Evolutionary conservation across 2,888 invertebrate species (phyloP).

Genomic region (Phasia obesa): DNA sequence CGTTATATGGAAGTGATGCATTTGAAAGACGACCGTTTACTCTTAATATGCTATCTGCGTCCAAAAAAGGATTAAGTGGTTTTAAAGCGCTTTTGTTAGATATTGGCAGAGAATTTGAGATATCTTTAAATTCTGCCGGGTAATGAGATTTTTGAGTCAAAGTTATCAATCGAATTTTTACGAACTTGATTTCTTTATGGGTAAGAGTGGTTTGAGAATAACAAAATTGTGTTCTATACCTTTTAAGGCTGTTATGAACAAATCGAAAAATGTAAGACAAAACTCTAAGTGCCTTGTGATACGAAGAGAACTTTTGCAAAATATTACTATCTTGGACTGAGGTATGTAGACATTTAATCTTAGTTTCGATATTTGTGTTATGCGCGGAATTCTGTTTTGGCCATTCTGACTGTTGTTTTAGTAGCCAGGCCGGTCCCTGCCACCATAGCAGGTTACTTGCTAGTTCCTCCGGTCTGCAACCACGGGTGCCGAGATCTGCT

Average conservation of each 20-base stretch:
- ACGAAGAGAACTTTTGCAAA: neutral
- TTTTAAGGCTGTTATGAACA: too few relatives aligned
- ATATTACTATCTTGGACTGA: neutral
- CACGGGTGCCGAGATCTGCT: slow-evolving; percentile 12
- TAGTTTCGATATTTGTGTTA: too few relatives aligned
- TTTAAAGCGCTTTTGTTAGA: slow-evolving; percentile 24
- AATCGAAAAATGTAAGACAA: too few relatives aligned
- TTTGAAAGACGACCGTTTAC: slow-evolving; percentile 33
- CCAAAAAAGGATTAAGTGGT: slow-evolving; percentile 32
- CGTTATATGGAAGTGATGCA: too few relatives aligned
- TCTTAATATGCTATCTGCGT: neutral
- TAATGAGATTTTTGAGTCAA: slow-evolving; percentile 5
- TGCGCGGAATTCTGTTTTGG: too few relatives aligned
- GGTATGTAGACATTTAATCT: too few relatives aligned
- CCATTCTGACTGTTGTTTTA: too few relatives aligned
- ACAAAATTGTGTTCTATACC: too few relatives aligned
- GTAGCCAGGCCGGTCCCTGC: too few relatives aligned
- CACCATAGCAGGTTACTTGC: too few relatives aligned
- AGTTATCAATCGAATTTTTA: slow-evolving; percentile 15
- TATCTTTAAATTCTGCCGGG: slow-evolving; percentile 2
- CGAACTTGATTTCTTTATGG: slow-evolving; percentile 1
- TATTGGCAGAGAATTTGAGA: neutral
- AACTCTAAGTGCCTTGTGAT: neutral
- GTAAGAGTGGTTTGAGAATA: neutral
- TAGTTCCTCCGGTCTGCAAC: too few relatives aligned